Evolutionary conservation across 1,140 invertebrate species (phyloP).

Genomic region (Tribolium madens): DNA sequence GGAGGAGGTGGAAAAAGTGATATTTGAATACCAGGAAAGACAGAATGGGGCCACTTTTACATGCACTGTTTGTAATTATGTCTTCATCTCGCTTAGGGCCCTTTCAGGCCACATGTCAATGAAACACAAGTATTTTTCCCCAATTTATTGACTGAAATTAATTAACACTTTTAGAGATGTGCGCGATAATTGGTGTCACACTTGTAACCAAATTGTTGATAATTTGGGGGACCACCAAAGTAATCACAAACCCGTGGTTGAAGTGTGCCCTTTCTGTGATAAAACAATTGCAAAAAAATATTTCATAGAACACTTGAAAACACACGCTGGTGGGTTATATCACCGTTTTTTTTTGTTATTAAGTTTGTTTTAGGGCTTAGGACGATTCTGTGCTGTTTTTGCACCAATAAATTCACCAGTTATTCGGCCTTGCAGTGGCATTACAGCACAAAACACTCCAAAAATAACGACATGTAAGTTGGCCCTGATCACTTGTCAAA

Average conservation of each 20-base stretch:
- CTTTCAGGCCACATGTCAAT: constrained; percentile 50
- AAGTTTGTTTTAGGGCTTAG: not conserved
- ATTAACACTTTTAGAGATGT: constrained; percentile 39
- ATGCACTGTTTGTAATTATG: constrained; percentile 50
- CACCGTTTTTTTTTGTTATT: constrained; percentile 11
- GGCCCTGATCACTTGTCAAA: constrained; percentile 21
- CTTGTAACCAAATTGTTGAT: constrained; percentile 45
- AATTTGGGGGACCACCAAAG: constrained; percentile 45
- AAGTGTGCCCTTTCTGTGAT: constrained; percentile 47
- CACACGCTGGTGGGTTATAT: constrained; percentile 47
- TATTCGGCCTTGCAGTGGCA: not conserved
- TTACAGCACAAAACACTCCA: constrained; percentile 27
- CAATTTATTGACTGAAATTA: not conserved
- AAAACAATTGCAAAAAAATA: constrained; percentile 46
- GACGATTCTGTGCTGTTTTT: not conserved
- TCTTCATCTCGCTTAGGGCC: constrained; percentile 45
- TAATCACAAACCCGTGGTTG: constrained; percentile 19
- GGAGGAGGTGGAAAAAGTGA: constrained; percentile 40
- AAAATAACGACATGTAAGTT: constrained; percentile 45
- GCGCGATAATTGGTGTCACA: constrained; percentile 43
- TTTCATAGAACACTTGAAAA: constrained; percentile 51
- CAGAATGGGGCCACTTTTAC: constrained; percentile 40
- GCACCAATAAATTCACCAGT: not conserved
- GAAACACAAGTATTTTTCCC: constrained; percentile 45
- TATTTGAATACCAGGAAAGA: constrained; percentile 43